Percentiles rank a stretch among this genome's conserved stretches.
Evolutionary conservation across 2,888 invertebrate species (phyloP).

Genomic region (Melangyna quadrimaculata): DNA sequence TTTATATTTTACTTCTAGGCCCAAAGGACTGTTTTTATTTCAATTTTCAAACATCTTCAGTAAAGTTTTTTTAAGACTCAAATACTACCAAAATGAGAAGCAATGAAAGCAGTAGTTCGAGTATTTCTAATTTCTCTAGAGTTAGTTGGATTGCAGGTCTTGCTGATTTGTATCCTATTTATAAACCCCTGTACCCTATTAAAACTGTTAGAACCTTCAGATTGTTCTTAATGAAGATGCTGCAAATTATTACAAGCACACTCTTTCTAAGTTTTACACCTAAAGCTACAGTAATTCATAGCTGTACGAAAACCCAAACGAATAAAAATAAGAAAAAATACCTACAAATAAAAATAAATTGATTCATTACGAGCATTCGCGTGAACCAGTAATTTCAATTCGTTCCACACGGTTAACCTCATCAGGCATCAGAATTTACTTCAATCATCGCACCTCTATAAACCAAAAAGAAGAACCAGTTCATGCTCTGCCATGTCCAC

Average conservation of each 20-base stretch:
- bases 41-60: too few relatives aligned
- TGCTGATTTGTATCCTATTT: too few relatives aligned
- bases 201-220: background rate
- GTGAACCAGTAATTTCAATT: conserved; percentile 60
- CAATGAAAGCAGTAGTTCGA: too few relatives aligned
- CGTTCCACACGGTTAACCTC: conserved; percentile 67
- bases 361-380: conserved; percentile 68
- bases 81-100: too few relatives aligned
- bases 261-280: background rate
- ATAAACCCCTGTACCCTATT: too few relatives aligned
- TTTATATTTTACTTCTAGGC: too few relatives aligned
- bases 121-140: too few relatives aligned
- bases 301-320: background rate
- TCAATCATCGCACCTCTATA: conserved; percentile 43
- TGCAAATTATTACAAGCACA: background rate
- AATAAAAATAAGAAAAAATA: background rate
- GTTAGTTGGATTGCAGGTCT: too few relatives aligned
- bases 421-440: conserved; percentile 31
- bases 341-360: conserved; percentile 56
- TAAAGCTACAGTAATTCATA: conserved; percentile 20
- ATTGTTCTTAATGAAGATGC: background rate
- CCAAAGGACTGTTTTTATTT: too few relatives aligned
- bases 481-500: conserved; percentile 27
- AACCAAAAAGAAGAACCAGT: conserved; percentile 49
- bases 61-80: too few relatives aligned